A percentile compares a stretch with the other conserved stretches of the same genome.
Evolutionary conservation across 23 tunicate genomes (phyloP).

Genomic region (Botrylloides violaceus): DNA sequence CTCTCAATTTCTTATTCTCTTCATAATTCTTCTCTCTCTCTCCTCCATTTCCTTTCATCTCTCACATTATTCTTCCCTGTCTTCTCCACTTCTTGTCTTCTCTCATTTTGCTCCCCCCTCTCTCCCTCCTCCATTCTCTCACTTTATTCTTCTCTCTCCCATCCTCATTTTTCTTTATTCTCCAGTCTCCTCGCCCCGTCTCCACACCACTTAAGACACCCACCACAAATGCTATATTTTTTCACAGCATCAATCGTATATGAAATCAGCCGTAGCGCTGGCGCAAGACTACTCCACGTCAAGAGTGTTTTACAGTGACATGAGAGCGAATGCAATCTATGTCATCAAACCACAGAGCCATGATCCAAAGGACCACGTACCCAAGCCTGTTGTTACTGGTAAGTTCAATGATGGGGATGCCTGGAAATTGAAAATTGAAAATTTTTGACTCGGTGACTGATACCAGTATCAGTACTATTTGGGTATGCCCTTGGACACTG

Average conservation of each 20-base stretch:
- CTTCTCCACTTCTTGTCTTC: neutral
- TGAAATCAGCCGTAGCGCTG: slow-evolving; percentile 49
- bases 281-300: slow-evolving; percentile 41
- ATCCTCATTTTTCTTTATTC: neutral
- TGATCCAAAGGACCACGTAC: slow-evolving; percentile 6
- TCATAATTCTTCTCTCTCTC: neutral
- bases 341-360: slow-evolving; percentile 22
- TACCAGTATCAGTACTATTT: too few species aligned
- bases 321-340: slow-evolving; percentile 31
- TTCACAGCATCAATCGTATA: slow-evolving; percentile 5
- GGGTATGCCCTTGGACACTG: too few species aligned
- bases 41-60: neutral
- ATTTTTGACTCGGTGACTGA: too few species aligned
- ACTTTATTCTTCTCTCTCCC: neutral
- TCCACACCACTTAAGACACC: neutral
- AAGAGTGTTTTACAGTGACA: slow-evolving; percentile 70
- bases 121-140: neutral
- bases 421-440: too few species aligned
- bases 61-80: neutral
- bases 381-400: slow-evolving; percentile 44
- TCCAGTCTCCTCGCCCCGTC: neutral
- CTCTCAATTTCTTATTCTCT: neutral
- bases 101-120: neutral
- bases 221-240: neutral
- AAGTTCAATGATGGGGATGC: neutral